These are phyloP conservation scores for Lethenteron reissneri DNA, from an alignment of 2,113 vertebrate species.

Conservation along the genomic window DNA sequence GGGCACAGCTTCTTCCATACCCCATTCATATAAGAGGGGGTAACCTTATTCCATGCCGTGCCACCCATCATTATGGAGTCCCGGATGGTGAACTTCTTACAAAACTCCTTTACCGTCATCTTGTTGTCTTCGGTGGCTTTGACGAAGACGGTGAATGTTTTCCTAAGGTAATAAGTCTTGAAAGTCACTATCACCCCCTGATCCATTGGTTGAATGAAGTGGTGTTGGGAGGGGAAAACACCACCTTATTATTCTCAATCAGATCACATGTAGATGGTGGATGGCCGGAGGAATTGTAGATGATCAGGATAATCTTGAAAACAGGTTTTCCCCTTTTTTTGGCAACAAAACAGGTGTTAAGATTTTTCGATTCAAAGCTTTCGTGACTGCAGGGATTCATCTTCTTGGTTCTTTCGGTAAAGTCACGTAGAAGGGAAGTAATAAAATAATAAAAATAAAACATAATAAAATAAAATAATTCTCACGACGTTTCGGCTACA, in stretches of 20 bases:
- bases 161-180: background rate
- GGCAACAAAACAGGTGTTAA: too few relatives aligned
- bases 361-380: too few relatives aligned
- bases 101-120: constrained; percentile 2
- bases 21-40: background rate
- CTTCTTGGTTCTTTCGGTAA: too few relatives aligned
- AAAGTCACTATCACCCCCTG: background rate
- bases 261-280: too few relatives aligned
- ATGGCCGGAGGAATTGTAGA: too few relatives aligned
- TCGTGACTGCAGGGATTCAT: too few relatives aligned
- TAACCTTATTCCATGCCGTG: background rate
- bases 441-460: too few relatives aligned
- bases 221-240: background rate
- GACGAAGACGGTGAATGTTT: background rate
- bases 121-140: background rate
- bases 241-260: too few relatives aligned
- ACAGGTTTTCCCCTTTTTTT: background rate
- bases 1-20: constrained; percentile 2
- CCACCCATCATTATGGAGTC: background rate
- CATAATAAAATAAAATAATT: too few relatives aligned
- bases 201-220: background rate
- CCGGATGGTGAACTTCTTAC: background rate
- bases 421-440: too few relatives aligned
- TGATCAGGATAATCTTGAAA: background rate
- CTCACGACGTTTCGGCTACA: too few relatives aligned